Conservation (phyloP, 2,113 vertebrate species). For the Talpa occidentalis region DNA sequence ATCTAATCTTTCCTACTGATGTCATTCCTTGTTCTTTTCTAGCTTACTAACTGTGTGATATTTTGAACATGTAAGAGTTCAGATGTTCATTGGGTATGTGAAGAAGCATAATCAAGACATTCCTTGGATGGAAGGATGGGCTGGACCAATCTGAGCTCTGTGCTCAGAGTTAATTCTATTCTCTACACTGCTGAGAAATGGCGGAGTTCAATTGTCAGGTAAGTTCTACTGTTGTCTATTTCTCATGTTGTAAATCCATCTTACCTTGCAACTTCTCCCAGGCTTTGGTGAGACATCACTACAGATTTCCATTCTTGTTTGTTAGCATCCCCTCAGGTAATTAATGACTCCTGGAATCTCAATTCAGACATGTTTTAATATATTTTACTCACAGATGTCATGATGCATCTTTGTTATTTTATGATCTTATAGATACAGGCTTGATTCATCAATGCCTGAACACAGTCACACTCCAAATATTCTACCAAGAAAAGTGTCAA, state of each 20-base stretch:
- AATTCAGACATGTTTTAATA: neutral
- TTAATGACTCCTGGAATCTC: neutral
- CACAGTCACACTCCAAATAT: neutral
- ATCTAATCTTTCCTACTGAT: neutral
- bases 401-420: neutral
- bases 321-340: neutral
- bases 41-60: neutral
- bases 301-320: neutral
- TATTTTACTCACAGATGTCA: neutral
- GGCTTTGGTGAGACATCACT: neutral
- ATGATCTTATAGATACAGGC: neutral
- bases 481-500: neutral
- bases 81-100: neutral
- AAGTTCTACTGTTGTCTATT: neutral
- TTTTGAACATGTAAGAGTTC: neutral
- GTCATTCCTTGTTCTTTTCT: neutral
- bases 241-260: neutral
- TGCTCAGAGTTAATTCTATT: neutral
- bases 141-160: neutral
- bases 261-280: neutral
- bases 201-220: neutral
- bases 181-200: accelerated
- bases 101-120: neutral
- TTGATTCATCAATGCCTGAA: neutral
- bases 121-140: too few relatives aligned